phyloP scores from a whole-genome alignment of 2,888 invertebrate species.

The Drosophila fungiperda region DNA sequence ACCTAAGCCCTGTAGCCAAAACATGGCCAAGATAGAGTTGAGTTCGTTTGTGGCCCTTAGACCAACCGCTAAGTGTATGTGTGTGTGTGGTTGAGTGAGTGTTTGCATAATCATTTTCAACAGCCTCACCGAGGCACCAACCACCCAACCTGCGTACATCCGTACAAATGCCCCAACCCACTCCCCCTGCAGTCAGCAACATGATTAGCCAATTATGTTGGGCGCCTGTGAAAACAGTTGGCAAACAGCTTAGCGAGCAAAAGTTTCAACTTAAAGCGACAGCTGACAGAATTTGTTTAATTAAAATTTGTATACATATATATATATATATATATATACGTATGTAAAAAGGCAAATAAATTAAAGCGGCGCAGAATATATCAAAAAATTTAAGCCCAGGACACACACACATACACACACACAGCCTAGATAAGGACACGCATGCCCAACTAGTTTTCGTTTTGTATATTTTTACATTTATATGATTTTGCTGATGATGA shows the following conservation, averaged over 20 bases:
- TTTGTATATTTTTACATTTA: constrained; percentile 39
- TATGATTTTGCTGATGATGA: constrained; percentile 4
- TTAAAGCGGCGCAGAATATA: constrained; percentile 30
- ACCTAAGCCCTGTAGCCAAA: constrained; percentile 33
- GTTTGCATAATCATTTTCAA: constrained; percentile 73
- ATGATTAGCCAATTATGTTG: constrained; percentile 76
- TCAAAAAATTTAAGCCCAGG: constrained; percentile 17
- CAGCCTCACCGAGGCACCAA: constrained; percentile 25
- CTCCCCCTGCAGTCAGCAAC: constrained; percentile 35
- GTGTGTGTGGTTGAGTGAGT: constrained; percentile 45
- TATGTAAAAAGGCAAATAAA: constrained; percentile 25
- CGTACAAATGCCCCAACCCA: background rate
- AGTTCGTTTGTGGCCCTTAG: constrained; percentile 30
- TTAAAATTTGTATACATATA: constrained; percentile 59
- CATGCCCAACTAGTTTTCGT: constrained; percentile 39
- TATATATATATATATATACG: constrained; percentile 1
- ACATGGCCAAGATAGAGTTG: constrained; percentile 47
- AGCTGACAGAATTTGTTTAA: constrained; percentile 74
- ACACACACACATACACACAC: constrained; percentile 4
- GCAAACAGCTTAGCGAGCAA: constrained; percentile 52
- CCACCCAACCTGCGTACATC: background rate
- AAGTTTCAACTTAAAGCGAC: constrained; percentile 69
- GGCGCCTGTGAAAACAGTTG: constrained; percentile 48
- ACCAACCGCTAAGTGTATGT: constrained; percentile 7
- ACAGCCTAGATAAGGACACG: constrained; percentile 34